These are phyloP conservation scores for Petrocephalus schoutedeni DNA, from an alignment of 2,797 vertebrate genomes.

Conservation along the genomic window DNA sequence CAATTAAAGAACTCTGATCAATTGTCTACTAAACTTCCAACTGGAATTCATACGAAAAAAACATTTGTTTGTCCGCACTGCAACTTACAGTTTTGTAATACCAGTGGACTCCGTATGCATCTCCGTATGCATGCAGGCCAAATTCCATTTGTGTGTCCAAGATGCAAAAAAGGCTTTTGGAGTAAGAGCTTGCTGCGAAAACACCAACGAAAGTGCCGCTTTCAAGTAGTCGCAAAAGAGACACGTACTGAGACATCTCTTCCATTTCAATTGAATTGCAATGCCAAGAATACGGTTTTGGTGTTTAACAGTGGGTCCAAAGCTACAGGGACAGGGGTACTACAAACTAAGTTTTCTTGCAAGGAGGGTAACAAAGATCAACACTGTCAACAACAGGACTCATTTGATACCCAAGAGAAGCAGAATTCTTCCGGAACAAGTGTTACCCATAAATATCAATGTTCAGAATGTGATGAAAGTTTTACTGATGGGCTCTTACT, in stretches of 20 bases:
- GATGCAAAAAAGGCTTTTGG: conserved; percentile 61
- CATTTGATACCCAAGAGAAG: conserved; percentile 25
- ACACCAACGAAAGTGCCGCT: conserved; percentile 60
- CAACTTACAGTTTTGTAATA: conserved; percentile 49
- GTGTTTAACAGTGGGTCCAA: conserved; percentile 50
- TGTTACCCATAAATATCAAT: conserved; percentile 63
- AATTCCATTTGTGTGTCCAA: conserved; percentile 50
- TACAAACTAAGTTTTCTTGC: conserved; percentile 56
- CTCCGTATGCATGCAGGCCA: conserved; percentile 47
- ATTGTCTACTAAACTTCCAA: conserved; percentile 28
- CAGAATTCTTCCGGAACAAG: conserved; percentile 33
- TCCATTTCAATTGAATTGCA: conserved; percentile 51
- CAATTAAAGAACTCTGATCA: conserved; percentile 20
- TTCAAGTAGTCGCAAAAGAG: conserved; percentile 20
- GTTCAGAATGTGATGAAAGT: conserved; percentile 69
- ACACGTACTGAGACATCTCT: not conserved
- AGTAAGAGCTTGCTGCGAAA: conserved; percentile 53
- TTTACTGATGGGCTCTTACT: conserved; percentile 72
- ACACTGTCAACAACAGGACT: conserved; percentile 15
- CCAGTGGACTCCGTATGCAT: conserved; percentile 55
- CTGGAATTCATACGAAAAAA: conserved; percentile 25
- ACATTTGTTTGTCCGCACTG: conserved; percentile 51
- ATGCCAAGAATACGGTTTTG: conserved; percentile 47
- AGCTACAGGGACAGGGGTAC: conserved; percentile 49
- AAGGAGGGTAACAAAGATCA: conserved; percentile 46